phyloP scores from a whole-genome alignment of 2,888 invertebrate species.

The Myopa testacea region DNA sequence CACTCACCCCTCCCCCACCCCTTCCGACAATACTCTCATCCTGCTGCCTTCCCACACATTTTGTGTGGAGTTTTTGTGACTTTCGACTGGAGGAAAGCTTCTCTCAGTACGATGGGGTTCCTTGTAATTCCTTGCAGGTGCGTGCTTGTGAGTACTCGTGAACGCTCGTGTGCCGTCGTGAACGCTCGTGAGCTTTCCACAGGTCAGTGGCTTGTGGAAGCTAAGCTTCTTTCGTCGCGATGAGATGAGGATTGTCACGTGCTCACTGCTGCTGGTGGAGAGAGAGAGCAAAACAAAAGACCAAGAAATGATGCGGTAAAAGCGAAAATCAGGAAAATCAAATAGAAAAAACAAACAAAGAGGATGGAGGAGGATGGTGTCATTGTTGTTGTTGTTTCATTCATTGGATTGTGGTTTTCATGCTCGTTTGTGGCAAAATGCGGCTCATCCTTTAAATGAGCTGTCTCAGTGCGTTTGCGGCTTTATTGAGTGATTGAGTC shows the following conservation, averaged over 20 bases:
- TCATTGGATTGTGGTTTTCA: not conserved
- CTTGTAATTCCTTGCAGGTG: no score
- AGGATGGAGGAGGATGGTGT: not conserved
- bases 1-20: not conserved
- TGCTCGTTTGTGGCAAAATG: not conserved
- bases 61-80: not conserved
- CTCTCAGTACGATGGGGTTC: not conserved
- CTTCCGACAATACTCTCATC: not conserved
- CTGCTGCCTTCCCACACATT: not conserved
- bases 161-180: not conserved
- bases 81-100: no score
- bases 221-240: constrained; percentile 15
- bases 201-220: constrained; percentile 37
- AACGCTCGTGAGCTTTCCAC: constrained; percentile 15
- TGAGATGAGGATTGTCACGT: constrained; percentile 16
- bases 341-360: no score
- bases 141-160: not conserved
- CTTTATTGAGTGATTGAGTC: no score
- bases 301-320: constrained; percentile 3
- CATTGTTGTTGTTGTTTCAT: not conserved
- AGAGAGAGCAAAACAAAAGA: constrained; percentile 30
- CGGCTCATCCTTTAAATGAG: not conserved
- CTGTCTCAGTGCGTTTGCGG: not conserved
- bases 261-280: constrained; percentile 2
- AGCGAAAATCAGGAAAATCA: not conserved